Evolutionary conservation across 1,140 invertebrate species (phyloP), one percentile per base, ranked within the genome.

Genomic region (Bombus waltoni): DNA sequence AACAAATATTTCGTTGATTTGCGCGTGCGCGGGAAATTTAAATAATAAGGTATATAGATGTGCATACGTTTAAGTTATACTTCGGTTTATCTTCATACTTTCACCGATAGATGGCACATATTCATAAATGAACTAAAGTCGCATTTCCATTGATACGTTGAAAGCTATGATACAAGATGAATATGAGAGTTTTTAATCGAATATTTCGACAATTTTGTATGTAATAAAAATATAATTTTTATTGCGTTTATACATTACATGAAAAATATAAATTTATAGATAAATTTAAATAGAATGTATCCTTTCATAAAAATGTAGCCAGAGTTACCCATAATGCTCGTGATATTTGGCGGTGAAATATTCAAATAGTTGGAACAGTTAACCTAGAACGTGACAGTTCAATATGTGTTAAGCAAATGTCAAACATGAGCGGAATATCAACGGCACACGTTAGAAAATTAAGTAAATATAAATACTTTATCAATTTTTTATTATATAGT

Each of bases 391-490:
- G 40, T 77, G 65, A 77, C n/a, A 47, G 3, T 44, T 44, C 65
- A 18, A 47, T 18, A 18, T 71, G 40, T 22, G 70, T 85, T 3
- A 32, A 35, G 28, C 79, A 66, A 53, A 90, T 81, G 86, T 73
- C 84, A 76, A 68, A 70, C 38, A 83, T 87, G 53, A 87, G 40
- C 25, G 83, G 86, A 70, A 90, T 90, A 86, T 83, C 88, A 10
- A 53, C 79, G 1, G 38, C 79, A 25, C 89, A 90, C 3, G 86
- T 90, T 62, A 88, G 88, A 65, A 90, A 90, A 85, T 76, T 90
- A 57, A 87, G 89, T 88, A 81, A 81, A 59, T 90, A 73, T 35
- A 32, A n/a, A 18, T 1, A 22, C 47, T 15, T 8, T 59, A 15
- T 72, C 6, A 57, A 53, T 47, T 22, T 65, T 62, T 65, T 18